phyloP scores from a whole-genome alignment of 2,888 invertebrate species.

The Patella pellucida region DNA sequence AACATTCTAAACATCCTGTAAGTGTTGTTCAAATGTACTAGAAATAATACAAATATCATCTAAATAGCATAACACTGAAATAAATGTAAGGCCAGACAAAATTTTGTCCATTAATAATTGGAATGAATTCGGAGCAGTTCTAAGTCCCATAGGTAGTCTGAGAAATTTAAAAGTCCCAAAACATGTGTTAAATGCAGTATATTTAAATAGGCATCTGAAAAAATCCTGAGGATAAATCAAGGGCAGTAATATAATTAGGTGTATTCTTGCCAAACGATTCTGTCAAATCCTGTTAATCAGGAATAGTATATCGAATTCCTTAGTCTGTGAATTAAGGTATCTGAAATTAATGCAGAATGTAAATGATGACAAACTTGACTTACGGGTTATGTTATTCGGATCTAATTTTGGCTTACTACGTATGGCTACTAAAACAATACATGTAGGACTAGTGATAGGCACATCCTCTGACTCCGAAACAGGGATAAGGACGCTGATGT shows the following conservation, averaged over 20 bases:
- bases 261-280: conserved; percentile 37
- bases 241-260: conserved; percentile 33
- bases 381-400: conserved; percentile 21
- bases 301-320: conserved; percentile 27
- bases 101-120: conserved; percentile 39
- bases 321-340: conserved; percentile 33
- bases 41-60: conserved; percentile 35
- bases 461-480: background rate
- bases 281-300: conserved; percentile 34
- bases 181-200: conserved; percentile 36
- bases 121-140: conserved; percentile 32
- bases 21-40: conserved; percentile 24
- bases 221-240: conserved; percentile 39
- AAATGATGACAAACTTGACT: conserved; percentile 17
- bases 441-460: background rate
- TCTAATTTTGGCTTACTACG: conserved; percentile 20
- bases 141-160: conserved; percentile 36
- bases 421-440: conserved; percentile 30
- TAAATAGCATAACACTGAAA: conserved; percentile 33
- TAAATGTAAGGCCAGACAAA: conserved; percentile 29
- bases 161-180: conserved; percentile 37
- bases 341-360: conserved; percentile 21
- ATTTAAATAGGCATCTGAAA: conserved; percentile 30
- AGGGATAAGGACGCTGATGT: background rate
- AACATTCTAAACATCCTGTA: conserved; percentile 27